These are phyloP conservation scores for Atractosteus spatula DNA, from an alignment of 2,113 vertebrate genomes.

Conservation along the genomic window DNA sequence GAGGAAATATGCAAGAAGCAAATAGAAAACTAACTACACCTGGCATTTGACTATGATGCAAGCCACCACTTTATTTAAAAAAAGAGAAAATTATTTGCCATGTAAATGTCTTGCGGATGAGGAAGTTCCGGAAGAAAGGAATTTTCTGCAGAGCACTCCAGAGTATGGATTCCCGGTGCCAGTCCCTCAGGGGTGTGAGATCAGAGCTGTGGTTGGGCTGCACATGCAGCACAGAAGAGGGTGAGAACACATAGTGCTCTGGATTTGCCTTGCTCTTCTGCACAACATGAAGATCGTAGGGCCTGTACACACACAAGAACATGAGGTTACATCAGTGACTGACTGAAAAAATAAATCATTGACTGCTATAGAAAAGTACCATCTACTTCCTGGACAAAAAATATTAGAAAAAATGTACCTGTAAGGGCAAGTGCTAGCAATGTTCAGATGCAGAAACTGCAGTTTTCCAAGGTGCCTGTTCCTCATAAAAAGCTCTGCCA, in stretches of 20 bases:
- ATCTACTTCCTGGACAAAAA: background rate
- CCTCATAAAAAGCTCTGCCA: conserved; percentile 41
- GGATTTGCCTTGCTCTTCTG: conserved; percentile 47
- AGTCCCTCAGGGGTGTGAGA: conserved; percentile 55
- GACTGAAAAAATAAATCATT: background rate
- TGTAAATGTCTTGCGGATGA: conserved; percentile 58
- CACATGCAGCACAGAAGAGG: conserved; percentile 62
- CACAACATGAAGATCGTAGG: conserved; percentile 69
- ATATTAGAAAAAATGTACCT: conserved; percentile 38
- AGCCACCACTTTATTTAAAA: too few species aligned
- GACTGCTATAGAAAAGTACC: background rate
- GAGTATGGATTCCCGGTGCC: conserved; percentile 63
- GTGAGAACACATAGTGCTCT: conserved; percentile 75
- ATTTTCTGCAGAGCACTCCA: conserved; percentile 68
- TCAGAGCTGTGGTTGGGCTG: conserved; percentile 57
- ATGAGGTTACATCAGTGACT: background rate
- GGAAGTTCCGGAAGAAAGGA: conserved; percentile 67
- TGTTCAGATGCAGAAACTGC: conserved; percentile 46
- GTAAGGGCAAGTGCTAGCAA: conserved; percentile 29
- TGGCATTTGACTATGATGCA: too few species aligned
- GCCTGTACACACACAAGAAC: conserved; percentile 50
- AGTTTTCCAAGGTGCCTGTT: conserved; percentile 25
- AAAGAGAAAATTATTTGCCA: conserved; percentile 48
- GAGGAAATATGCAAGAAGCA: background rate
- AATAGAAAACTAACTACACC: too few species aligned